These are phyloP conservation scores for Momotus momota DNA, from an alignment of 2,797 vertebrate species.

Conservation along the genomic window DNA sequence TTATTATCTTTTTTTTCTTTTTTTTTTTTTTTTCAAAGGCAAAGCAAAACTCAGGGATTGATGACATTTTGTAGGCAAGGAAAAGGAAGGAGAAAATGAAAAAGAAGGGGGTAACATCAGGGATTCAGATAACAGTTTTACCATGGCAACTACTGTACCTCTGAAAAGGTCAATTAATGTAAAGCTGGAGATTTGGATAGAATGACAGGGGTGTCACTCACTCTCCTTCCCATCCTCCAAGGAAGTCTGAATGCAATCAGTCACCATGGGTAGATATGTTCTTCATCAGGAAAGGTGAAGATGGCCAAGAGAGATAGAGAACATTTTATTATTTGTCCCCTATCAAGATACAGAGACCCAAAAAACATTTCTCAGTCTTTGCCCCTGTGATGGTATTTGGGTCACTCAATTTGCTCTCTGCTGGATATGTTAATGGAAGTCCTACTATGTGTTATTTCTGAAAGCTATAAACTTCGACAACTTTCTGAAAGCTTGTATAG, in stretches of 20 bases:
- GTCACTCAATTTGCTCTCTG: constrained; percentile 15
- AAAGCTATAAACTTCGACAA: neutral
- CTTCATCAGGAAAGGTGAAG: neutral
- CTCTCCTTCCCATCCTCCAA: neutral
- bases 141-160: neutral
- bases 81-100: neutral
- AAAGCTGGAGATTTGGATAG: neutral
- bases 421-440: neutral
- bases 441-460: neutral
- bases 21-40: neutral
- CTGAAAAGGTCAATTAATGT: neutral
- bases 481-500: neutral
- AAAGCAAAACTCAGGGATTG: neutral
- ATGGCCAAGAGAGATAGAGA: neutral
- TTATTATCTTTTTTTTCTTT: neutral
- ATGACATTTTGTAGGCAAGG: neutral
- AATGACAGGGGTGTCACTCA: neutral
- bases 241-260: neutral
- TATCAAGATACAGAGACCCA: neutral
- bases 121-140: neutral
- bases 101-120: neutral
- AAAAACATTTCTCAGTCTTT: neutral
- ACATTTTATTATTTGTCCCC: neutral
- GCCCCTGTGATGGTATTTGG: neutral
- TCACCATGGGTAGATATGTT: neutral